Evolutionary conservation across 1,140 invertebrate genomes (phyloP).

Genomic region (Chionoecetes opilio): DNA sequence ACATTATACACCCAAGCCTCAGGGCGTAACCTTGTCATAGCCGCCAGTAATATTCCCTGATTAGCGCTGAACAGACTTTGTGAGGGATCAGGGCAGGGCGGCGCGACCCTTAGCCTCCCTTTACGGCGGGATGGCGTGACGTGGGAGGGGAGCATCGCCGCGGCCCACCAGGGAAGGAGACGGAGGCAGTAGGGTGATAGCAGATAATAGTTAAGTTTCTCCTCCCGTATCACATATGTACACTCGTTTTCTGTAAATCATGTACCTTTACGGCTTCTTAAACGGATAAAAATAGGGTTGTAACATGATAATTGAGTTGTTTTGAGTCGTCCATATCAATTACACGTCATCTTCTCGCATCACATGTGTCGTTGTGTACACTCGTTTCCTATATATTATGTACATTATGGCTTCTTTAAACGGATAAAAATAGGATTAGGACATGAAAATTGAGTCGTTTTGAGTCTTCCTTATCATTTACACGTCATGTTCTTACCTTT

Average conservation of each 20-base stretch:
- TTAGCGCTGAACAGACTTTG: background rate
- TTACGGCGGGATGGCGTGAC: constrained; percentile 9
- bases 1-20: background rate
- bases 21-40: background rate
- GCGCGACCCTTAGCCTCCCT: background rate
- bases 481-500: too few relatives aligned
- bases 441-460: too few relatives aligned
- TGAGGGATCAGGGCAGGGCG: background rate
- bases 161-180: background rate
- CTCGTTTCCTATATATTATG: too few relatives aligned
- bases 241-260: background rate
- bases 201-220: background rate
- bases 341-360: too few relatives aligned
- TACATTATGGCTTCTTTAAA: too few relatives aligned
- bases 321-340: too few relatives aligned
- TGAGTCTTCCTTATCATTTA: too few relatives aligned
- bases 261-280: background rate
- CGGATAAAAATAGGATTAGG: too few relatives aligned
- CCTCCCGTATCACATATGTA: background rate
- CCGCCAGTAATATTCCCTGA: background rate
- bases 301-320: too few relatives aligned
- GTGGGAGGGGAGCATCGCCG: background rate
- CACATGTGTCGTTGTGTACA: too few relatives aligned
- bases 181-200: background rate
- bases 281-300: too few relatives aligned